A percentile compares a stretch with the other conserved stretches of the same genome.
Conservation (phyloP, 2,888 invertebrate genomes). For the Esperia sulphurella region DNA sequence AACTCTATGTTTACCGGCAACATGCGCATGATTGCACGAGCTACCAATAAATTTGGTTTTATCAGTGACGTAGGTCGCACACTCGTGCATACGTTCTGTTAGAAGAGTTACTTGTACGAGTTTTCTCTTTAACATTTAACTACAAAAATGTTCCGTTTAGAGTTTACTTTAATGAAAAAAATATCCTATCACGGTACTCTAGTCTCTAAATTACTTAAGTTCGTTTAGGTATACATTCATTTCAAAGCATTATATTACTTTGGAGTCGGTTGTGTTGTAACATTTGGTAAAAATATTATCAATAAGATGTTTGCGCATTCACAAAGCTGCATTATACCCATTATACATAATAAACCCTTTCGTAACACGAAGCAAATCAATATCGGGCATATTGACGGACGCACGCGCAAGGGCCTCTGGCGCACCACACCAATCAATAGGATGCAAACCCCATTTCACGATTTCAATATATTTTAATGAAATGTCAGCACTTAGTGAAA, state of each 20-base stretch:
- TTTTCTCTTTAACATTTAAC: too few relatives aligned
- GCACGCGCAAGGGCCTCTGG: slow-evolving; percentile 46
- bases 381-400: slow-evolving; percentile 45
- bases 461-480: slow-evolving; percentile 77
- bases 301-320: not conserved
- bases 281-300: not conserved
- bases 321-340: slow-evolving; percentile 13
- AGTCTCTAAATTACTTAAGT: too few relatives aligned
- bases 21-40: slow-evolving; percentile 76
- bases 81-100: too few relatives aligned
- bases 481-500: slow-evolving; percentile 74
- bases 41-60: slow-evolving; percentile 72
- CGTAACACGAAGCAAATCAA: slow-evolving; percentile 64
- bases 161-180: too few relatives aligned
- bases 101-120: too few relatives aligned
- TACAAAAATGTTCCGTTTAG: too few relatives aligned
- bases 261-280: not conserved
- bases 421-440: slow-evolving; percentile 60
- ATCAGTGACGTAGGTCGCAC: slow-evolving; percentile 20
- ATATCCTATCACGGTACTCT: too few relatives aligned
- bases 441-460: slow-evolving; percentile 73
- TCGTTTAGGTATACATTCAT: too few relatives aligned
- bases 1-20: slow-evolving; percentile 72
- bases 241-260: too few relatives aligned
- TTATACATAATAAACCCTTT: slow-evolving; percentile 40